Conservation (phyloP, 2,888 invertebrate genomes). For the Xylota segnis region DNA sequence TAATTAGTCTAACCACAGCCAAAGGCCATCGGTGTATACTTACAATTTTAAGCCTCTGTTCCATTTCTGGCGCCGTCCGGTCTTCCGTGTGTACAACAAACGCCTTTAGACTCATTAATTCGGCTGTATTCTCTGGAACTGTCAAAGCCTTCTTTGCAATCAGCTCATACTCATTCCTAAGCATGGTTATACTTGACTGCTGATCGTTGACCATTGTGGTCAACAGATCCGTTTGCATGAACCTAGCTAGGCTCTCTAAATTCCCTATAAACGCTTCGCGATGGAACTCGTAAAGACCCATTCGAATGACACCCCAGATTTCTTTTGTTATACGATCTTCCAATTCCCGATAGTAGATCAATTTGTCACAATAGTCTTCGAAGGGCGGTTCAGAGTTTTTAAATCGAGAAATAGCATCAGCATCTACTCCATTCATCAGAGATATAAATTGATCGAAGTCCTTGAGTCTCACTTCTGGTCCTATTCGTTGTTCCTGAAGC, state of each 20-base stretch:
- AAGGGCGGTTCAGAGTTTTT: conserved; percentile 88
- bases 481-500: conserved; percentile 89
- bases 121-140: conserved; percentile 92
- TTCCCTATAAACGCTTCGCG: conserved; percentile 91
- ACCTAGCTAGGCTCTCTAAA: conserved; percentile 88
- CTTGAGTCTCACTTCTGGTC: conserved; percentile 89
- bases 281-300: conserved; percentile 94
- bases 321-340: conserved; percentile 87
- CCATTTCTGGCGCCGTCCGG: conserved; percentile 89
- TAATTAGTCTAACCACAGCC: background rate
- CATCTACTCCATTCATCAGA: conserved; percentile 89
- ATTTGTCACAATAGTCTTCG: conserved; percentile 87
- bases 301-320: conserved; percentile 87
- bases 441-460: conserved; percentile 93
- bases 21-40: conserved; percentile 18
- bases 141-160: conserved; percentile 92
- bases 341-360: conserved; percentile 88
- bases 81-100: conserved; percentile 92
- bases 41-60: conserved; percentile 89
- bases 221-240: conserved; percentile 89
- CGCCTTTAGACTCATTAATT: conserved; percentile 92
- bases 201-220: conserved; percentile 92
- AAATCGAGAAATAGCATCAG: conserved; percentile 88
- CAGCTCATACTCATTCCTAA: conserved; percentile 92
- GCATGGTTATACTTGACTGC: conserved; percentile 91